Conservation (phyloP, 1,140 invertebrate species). For the Camponotus pennsylvanicus region DNA sequence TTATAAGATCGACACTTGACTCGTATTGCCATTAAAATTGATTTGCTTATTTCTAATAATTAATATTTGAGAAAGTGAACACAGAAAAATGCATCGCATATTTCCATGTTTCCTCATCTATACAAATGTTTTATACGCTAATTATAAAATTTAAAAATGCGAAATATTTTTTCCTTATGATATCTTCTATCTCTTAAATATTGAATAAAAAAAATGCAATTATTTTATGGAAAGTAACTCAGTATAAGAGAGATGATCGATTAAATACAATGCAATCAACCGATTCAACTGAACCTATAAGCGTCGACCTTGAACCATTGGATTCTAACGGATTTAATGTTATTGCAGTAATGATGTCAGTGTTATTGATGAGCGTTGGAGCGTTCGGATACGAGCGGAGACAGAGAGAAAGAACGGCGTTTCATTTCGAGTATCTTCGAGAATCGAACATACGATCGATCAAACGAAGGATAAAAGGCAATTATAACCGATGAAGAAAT, state of each 20-base stretch:
- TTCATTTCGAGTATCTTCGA: slow-evolving; percentile 34
- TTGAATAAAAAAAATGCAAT: not conserved
- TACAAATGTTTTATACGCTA: not conserved
- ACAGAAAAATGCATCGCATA: not conserved
- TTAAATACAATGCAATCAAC: slow-evolving; percentile 31
- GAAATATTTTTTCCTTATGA: slow-evolving; percentile 11
- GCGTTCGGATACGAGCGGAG: not conserved
- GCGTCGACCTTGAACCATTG: slow-evolving; percentile 20
- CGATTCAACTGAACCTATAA: slow-evolving; percentile 2
- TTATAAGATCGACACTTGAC: too few species aligned
- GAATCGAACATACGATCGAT: slow-evolving; percentile 40
- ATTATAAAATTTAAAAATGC: slow-evolving; percentile 1
- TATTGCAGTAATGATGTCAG: slow-evolving; percentile 43
- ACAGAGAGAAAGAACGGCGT: not conserved
- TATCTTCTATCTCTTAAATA: not conserved
- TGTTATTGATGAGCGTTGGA: slow-evolving; percentile 29
- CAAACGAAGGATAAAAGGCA: slow-evolving; percentile 60
- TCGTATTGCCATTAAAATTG: too few species aligned
- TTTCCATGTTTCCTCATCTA: not conserved
- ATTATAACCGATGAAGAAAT: slow-evolving; percentile 64
- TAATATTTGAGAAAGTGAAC: not conserved
- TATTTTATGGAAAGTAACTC: not conserved
- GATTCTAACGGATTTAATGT: slow-evolving; percentile 53
- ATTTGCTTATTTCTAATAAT: too few species aligned
- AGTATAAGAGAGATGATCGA: not conserved